Percentiles rank a stretch among this genome's conserved stretches.
These are phyloP conservation scores for Megaceryle maxima DNA, from an alignment of 2,113 vertebrate species.

Conservation along the genomic window DNA sequence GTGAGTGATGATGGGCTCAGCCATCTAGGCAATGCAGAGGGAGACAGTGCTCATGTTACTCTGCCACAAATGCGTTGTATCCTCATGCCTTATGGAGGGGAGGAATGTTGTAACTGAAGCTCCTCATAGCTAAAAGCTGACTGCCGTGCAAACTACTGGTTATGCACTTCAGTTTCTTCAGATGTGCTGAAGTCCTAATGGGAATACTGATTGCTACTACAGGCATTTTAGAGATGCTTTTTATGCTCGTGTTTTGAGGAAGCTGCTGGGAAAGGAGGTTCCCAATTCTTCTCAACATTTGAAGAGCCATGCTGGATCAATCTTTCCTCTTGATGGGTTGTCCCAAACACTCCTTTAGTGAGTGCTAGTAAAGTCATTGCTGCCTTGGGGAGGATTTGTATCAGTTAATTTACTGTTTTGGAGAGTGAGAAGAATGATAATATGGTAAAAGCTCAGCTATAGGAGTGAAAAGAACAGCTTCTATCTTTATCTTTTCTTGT, in stretches of 20 bases:
- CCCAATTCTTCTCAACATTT: neutral
- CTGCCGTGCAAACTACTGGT: neutral
- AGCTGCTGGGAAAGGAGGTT: neutral
- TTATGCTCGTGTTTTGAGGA: neutral
- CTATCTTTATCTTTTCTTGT: neutral
- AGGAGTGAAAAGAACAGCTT: neutral
- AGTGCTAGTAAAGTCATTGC: neutral
- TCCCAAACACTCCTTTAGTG: neutral
- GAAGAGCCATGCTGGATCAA: neutral
- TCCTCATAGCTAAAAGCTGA: neutral
- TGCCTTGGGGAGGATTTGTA: neutral
- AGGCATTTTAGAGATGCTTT: neutral
- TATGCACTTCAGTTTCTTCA: neutral
- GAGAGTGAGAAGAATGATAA: neutral
- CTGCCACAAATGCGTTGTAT: slow-evolving; percentile 33
- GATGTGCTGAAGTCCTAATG: neutral
- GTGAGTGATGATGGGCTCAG: neutral
- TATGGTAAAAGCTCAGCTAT: neutral
- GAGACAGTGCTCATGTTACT: neutral
- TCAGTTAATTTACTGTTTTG: neutral
- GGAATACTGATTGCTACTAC: neutral
- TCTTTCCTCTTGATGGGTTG: neutral
- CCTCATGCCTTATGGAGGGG: neutral
- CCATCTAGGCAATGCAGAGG: neutral
- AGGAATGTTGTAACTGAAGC: neutral